Evolutionary conservation across 2,888 invertebrate species (phyloP).

Genomic region (Myopa tessellatipennis): DNA sequence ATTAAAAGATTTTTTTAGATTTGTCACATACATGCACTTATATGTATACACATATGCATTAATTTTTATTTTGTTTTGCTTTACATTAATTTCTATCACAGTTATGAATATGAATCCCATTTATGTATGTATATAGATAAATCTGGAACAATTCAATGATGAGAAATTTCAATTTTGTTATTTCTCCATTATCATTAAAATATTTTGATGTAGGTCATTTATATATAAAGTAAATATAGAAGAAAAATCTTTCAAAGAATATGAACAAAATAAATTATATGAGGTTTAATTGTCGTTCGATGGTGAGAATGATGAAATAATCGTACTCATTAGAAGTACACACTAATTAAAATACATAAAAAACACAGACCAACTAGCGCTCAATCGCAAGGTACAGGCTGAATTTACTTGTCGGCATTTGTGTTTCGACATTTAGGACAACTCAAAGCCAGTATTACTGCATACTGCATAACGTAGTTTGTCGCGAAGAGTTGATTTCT

Average conservation of each 20-base stretch:
- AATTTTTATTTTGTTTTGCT: slow-evolving; percentile 13
- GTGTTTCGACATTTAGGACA: slow-evolving; percentile 76
- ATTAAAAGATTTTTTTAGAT: not conserved
- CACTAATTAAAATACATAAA: not conserved
- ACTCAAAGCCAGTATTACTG: slow-evolving; percentile 98
- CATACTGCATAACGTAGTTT: slow-evolving; percentile 97
- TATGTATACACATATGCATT: not conserved
- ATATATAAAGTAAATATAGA: slow-evolving; percentile 1
- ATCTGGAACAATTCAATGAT: slow-evolving; percentile 4
- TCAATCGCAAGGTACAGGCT: not conserved
- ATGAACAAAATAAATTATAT: not conserved
- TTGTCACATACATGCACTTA: not conserved
- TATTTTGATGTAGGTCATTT: not conserved
- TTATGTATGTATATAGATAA: slow-evolving; percentile 13
- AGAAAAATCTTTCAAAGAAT: not conserved
- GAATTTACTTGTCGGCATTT: no score
- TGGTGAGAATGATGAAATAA: not conserved
- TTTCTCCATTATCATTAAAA: no score
- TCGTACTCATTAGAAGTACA: not conserved
- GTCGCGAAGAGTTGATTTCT: slow-evolving; percentile 92
- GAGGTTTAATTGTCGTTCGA: not conserved
- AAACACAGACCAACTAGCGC: not conserved
- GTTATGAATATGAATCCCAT: slow-evolving; percentile 26
- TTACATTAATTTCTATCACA: slow-evolving; percentile 35
- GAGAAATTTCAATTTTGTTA: not conserved